Base-by-base conservation (phyloP, 2,888 invertebrate genomes). In the Ophioninae sp. region DNA sequence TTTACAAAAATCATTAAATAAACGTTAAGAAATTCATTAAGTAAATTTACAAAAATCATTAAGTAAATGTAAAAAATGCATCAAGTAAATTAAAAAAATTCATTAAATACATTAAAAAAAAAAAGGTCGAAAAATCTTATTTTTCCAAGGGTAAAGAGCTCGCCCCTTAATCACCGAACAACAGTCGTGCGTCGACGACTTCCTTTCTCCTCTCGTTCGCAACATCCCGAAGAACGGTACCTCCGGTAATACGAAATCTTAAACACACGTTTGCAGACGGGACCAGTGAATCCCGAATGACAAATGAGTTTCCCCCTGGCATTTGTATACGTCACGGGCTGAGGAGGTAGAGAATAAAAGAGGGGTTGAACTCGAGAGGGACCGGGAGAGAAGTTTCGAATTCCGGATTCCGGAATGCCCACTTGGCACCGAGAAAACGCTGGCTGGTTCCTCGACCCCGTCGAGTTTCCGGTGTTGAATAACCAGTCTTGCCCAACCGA, bases 271-370 rank as follows among this genome's bases (percentile, higher is more conserved):
- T 79, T 77, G 68, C 81, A 81, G 61, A 85, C 81, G 83, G 73
- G 58, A 80, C 80, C 81, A 74, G 77, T 71, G 77, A 79, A 84
- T 82, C 82, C 84, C 84, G 78, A 84, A 85, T 85, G 85, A 86
- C 86, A 82, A 85, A 86, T 85, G 86, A 83, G 83, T 86, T 79
- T 86, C 82, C 75, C 86, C 81, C 82, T 81, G 71, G 75, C 83
- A 86, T 86, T 86, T 86, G 83, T 86, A 83, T 77, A 83, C 81
- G 86, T 85, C 86, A 67, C 67, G 71, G 63, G 76, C 68, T 51
- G 79, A 78, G 74, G 81, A 17, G 51, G 79, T 37, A 64, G 65
- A 74, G 83, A 51, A 51, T 71, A 71, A 71, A 75, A 39, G 69
- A n/a, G n/a, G 58, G 81, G 64, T 73, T 69, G 68, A 74, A 74